Percentiles rank a stretch among this genome's conserved stretches.
Conservation (phyloP, 1,140 invertebrate species). For the Achatina immaculata region DNA sequence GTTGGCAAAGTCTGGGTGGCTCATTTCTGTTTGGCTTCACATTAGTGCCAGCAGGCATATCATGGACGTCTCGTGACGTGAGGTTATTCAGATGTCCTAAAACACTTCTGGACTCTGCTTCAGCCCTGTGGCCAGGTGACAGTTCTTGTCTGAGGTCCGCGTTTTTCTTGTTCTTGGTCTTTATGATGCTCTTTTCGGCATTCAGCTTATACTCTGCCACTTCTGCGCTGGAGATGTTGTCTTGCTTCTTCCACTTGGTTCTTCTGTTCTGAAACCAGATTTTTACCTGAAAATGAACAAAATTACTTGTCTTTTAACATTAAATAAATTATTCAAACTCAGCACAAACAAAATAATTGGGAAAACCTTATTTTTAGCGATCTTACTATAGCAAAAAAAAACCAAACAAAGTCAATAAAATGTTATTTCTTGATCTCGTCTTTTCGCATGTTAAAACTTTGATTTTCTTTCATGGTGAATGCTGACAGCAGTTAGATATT, state of each 20-base stretch:
- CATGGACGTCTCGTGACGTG: neutral
- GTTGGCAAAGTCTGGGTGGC: neutral
- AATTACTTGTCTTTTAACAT: too few relatives aligned
- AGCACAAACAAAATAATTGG: too few relatives aligned
- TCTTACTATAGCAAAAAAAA: too few relatives aligned
- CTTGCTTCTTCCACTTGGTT: constrained; percentile 97
- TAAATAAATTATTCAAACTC: too few relatives aligned
- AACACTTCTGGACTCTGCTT: neutral
- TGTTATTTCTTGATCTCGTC: too few relatives aligned
- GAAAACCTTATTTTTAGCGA: too few relatives aligned
- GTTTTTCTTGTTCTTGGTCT: constrained; percentile 45
- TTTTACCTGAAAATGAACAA: constrained; percentile 85
- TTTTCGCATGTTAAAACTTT: too few relatives aligned
- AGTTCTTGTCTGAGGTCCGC: neutral
- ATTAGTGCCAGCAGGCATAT: neutral
- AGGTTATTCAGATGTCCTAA: constrained; percentile 21
- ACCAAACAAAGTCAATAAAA: too few relatives aligned
- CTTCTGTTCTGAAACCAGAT: constrained; percentile 97
- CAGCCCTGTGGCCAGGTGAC: neutral
- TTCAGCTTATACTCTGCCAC: constrained; percentile 78
- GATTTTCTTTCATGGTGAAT: too few relatives aligned
- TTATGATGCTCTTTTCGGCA: constrained; percentile 55
- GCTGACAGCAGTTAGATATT: too few relatives aligned
- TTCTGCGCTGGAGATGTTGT: constrained; percentile 90
- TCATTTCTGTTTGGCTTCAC: neutral